These are phyloP conservation scores for Leucozona laternaria DNA, from an alignment of 2,888 invertebrate genomes.

Conservation along the genomic window DNA sequence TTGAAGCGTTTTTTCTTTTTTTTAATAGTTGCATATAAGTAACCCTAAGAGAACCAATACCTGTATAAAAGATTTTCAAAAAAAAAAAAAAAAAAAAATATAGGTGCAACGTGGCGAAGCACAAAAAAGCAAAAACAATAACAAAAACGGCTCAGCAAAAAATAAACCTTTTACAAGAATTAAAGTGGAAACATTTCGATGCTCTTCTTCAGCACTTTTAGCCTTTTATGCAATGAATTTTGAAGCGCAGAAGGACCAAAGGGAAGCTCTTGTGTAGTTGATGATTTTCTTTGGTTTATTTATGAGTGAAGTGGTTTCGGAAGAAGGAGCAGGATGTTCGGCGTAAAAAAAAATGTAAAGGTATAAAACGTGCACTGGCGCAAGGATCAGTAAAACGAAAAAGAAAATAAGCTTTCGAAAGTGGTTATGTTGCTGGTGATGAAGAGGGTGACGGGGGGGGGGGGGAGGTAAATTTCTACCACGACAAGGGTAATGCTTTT, in stretches of 20 bases:
- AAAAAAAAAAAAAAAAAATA: constrained; percentile 29
- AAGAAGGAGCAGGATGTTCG: constrained; percentile 31
- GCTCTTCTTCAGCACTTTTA: constrained; percentile 38
- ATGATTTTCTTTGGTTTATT: constrained; percentile 44
- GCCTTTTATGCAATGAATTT: constrained; percentile 24
- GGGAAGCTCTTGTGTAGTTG: constrained; percentile 8
- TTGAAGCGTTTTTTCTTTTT: neutral
- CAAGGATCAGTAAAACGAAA: constrained; percentile 9
- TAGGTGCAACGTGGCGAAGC: constrained; percentile 38
- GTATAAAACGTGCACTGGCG: constrained; percentile 3
- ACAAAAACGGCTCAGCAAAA: constrained; percentile 20
- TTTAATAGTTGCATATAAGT: neutral
- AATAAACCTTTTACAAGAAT: constrained; percentile 59
- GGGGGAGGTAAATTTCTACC: neutral
- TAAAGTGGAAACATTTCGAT: constrained; percentile 55
- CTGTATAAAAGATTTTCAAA: neutral
- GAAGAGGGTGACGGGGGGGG: too few species aligned
- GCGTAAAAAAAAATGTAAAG: constrained; percentile 21
- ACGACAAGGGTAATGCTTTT: neutral
- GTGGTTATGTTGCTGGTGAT: neutral
- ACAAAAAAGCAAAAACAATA: constrained; percentile 38
- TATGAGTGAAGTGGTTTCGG: constrained; percentile 46
- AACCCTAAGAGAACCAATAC: neutral
- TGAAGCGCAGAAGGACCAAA: neutral
- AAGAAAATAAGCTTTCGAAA: constrained; percentile 21